Evolutionary conservation across 1,140 invertebrate genomes (phyloP), one percentile per base, ranked within the genome.

Genomic region (Heliothis subflexa): DNA sequence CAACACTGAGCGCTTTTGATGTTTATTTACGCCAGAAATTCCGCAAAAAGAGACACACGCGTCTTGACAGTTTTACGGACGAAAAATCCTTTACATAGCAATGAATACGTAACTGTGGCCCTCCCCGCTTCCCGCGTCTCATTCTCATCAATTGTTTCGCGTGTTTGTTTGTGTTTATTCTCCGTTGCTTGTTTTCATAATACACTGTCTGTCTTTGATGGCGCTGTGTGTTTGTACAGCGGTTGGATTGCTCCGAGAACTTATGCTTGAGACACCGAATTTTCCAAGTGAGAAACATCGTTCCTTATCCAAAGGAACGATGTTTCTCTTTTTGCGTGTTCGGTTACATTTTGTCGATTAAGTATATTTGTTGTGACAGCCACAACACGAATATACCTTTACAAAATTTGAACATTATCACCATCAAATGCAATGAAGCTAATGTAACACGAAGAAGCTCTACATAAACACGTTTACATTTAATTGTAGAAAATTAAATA

Each of bases 101-200:
- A 87, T 86, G 87, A 88, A 88, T 82, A 82, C 83, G 84, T 83
- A 86, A 81, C 74, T 52, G 78, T 59, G 28, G 28, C 50, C 61
- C 52, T 68, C 62, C 82, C 73, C 73, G 64, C 81, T 54, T 81
- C 55, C 54, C 71, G 81, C 84, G 82, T 80, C 81, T 81, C 83
- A 80, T 88, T 89, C 91, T 92, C 91, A 89, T 93, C 92, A 91
- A 93, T 93, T 94, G 91, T 93, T 90, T 90, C 88, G 80, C 86
- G 85, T 92, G 88, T 89, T 90, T 92, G 90, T 92, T 91, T 91
- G 86, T 94, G 91, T 94, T 93, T 93, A 88, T 87, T 91, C 88
- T 86, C 83, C 83, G 86, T 84, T 90, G 89, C 89, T 91, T 94
- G 91, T 93, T 94, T 93, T 94, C 91, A 94, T 93, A 94, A 94